Evolutionary conservation across 1,140 invertebrate genomes (phyloP), one percentile per base, ranked within the genome.

Genomic region (Brachionus rotundiformis): DNA sequence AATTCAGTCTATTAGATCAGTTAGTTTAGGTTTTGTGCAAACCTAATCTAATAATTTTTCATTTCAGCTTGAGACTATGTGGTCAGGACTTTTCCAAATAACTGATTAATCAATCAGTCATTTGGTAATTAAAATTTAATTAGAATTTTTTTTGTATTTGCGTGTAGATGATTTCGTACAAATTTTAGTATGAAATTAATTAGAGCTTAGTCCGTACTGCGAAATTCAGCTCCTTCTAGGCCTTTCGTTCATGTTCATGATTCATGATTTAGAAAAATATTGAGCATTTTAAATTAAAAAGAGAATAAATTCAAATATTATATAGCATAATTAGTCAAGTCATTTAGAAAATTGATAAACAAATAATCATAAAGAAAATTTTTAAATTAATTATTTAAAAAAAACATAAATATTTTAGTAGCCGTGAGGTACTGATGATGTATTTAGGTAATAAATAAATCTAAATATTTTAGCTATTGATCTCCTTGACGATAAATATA

Each of bases 121-220:
- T 54, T 54, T 19, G 47, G 23, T 19, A 54, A 54, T 54, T 54
- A 54, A 54, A 54, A 54, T 54, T 54, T 54, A 54, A 54, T 54
- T 54, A 54, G 8, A 16, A 49, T 49, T 49, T 49, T 49, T 49
- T 54, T 19, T 16, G 8, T 54, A 16, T 54, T 54, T 54, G 47
- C 47, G 47, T 54, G 47, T 54, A n/a, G 47, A 54, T 8, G 47
- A 54, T 54, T 54, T 54, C 47, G 8, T 23, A 54, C 23, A 25
- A 54, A 54, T 54, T 49, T 54, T 54, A 8, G 19, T 19, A 54
- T 8, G 23, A 54, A 54, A 49, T 54, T 54, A 54, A 54, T 54
- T 54, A 54, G 23, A 19, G n/a, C 19, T 25, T 25, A 54, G 8
- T 16, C 16, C 47, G 47, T 54, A 54, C 47, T 25, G 47, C 16